Evolutionary conservation across 1,140 invertebrate genomes (phyloP).

Genomic region (Euschistus heros): DNA sequence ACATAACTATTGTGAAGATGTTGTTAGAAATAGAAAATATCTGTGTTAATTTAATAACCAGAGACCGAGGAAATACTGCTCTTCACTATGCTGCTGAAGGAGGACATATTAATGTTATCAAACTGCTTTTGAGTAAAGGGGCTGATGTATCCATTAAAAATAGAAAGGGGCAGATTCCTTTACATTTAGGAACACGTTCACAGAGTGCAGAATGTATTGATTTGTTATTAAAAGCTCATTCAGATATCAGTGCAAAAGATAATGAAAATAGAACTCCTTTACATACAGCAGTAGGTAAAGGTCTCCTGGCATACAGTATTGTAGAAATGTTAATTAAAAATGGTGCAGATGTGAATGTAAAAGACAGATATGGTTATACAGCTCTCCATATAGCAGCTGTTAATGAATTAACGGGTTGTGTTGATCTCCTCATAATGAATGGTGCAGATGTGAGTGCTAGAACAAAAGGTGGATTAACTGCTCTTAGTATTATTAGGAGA

Average conservation of each 20-base stretch:
- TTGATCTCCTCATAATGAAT: conserved; percentile 67
- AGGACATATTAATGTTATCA: conserved; percentile 56
- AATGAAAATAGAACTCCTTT: conserved; percentile 63
- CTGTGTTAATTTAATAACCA: conserved; percentile 29
- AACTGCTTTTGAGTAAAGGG: conserved; percentile 55
- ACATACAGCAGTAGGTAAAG: conserved; percentile 66
- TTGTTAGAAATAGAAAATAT: conserved; percentile 27
- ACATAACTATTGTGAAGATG: conserved; percentile 48
- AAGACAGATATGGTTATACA: conserved; percentile 81
- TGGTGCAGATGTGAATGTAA: conserved; percentile 70
- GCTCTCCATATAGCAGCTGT: conserved; percentile 77
- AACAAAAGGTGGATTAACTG: conserved; percentile 70
- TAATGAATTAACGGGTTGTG: conserved; percentile 71
- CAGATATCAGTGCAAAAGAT: conserved; percentile 62
- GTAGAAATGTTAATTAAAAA: conserved; percentile 59
- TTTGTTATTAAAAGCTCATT: conserved; percentile 55
- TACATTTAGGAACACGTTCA: conserved; percentile 63
- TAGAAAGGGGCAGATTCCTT: conserved; percentile 60
- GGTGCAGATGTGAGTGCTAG: conserved; percentile 74
- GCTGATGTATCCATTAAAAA: conserved; percentile 60
- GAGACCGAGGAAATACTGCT: conserved; percentile 43
- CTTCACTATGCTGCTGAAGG: conserved; percentile 67
- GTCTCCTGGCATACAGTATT: conserved; percentile 59
- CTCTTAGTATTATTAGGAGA: conserved; percentile 65
- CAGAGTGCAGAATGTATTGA: conserved; percentile 69